Conservation (phyloP, 1,140 invertebrate genomes). For the Charaxes varanes region DNA sequence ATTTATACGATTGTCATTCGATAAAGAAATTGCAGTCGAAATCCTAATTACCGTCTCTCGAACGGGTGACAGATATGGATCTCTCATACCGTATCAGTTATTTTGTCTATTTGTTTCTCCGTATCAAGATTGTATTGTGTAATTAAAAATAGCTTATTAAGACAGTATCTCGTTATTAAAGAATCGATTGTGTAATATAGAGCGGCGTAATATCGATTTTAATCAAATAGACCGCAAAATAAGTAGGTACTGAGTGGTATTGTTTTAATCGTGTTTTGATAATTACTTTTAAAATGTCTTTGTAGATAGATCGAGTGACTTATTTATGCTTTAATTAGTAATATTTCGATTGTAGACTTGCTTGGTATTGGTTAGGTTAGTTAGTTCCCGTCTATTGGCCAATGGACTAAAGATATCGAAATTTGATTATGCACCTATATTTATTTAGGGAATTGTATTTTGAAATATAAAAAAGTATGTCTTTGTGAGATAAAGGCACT, state of each 20-base stretch:
- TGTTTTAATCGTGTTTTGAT: conserved; percentile 6
- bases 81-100: conserved; percentile 12
- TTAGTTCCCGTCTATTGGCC: no score
- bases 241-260: neutral
- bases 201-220: conserved; percentile 11
- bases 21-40: conserved; percentile 11
- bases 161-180: conserved; percentile 8
- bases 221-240: conserved; percentile 3
- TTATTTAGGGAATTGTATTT: no score
- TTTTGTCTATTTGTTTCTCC: conserved; percentile 15
- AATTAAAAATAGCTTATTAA: conserved; percentile 11
- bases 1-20: conserved; percentile 6
- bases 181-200: conserved; percentile 7
- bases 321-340: no score
- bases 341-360: no score
- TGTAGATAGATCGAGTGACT: no score
- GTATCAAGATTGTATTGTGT: conserved; percentile 13
- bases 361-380: no score
- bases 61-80: conserved; percentile 13
- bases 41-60: conserved; percentile 12
- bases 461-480: no score
- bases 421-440: no score
- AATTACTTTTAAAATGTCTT: neutral
- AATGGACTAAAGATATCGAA: no score
- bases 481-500: no score